Percentiles rank a stretch among this genome's conserved stretches.
Conservation (phyloP, 37 sponge, comb jelly and placozoan species). For the Spongilla lacustris region DNA sequence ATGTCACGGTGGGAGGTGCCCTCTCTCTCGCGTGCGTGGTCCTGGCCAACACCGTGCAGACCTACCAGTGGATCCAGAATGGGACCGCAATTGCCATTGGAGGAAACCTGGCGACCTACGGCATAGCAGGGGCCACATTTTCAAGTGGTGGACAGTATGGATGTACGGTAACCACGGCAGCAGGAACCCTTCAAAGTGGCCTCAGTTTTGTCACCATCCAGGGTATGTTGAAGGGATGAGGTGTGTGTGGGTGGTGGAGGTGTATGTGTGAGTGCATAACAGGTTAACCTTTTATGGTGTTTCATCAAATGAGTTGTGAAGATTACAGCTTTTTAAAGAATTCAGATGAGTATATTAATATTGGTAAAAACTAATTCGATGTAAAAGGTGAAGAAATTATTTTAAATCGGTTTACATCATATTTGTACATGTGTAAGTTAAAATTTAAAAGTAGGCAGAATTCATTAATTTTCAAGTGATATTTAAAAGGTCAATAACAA, state of each 20-base stretch:
- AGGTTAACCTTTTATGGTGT: too few relatives aligned
- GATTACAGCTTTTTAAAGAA: too few relatives aligned
- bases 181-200: constrained; percentile 51
- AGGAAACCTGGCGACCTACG: background rate
- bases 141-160: constrained; percentile 58
- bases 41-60: constrained; percentile 11
- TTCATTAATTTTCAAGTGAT: too few relatives aligned
- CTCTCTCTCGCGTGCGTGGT: constrained; percentile 20
- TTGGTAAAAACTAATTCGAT: too few relatives aligned
- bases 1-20: constrained; percentile 13
- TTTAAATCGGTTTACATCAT: too few relatives aligned
- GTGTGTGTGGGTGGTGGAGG: too few relatives aligned
- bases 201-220: constrained; percentile 22
- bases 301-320: too few relatives aligned
- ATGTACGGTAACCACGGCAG: constrained; percentile 31
- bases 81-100: constrained; percentile 37
- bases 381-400: too few relatives aligned
- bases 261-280: background rate
- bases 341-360: too few relatives aligned
- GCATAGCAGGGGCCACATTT: background rate
- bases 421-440: too few relatives aligned
- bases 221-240: constrained; percentile 29
- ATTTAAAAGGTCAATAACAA: too few relatives aligned
- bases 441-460: too few relatives aligned
- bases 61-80: constrained; percentile 66